Percentiles rank a stretch among this genome's conserved stretches.
Conservation (phyloP, 2,113 vertebrate genomes). For the Protobothrops mucrosquamatus region DNA sequence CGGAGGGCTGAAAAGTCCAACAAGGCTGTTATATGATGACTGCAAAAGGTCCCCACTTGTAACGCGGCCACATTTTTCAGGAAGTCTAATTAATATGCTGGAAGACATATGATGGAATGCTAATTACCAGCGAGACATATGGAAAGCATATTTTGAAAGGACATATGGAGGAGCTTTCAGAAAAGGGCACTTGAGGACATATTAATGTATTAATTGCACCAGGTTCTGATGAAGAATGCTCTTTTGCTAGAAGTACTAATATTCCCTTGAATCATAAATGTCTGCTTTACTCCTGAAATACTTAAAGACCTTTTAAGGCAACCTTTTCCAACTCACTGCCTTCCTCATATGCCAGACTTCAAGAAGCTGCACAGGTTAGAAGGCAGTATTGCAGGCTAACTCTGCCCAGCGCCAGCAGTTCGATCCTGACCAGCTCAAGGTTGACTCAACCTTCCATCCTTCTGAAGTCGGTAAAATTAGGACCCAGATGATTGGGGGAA, state of each 20-base stretch:
- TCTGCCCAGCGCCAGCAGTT: too few species aligned
- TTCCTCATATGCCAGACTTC: not conserved
- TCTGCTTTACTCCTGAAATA: constrained; percentile 24
- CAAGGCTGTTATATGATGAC: constrained; percentile 20
- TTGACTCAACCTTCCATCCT: too few species aligned
- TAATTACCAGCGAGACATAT: constrained; percentile 67
- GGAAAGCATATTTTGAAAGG: constrained; percentile 65
- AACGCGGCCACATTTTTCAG: constrained; percentile 59
- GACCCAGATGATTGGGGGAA: too few species aligned
- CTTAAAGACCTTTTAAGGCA: not conserved
- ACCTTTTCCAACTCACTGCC: not conserved
- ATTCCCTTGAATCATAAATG: constrained; percentile 47
- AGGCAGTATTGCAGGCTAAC: not conserved
- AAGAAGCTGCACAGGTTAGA: not conserved
- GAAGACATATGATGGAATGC: constrained; percentile 65
- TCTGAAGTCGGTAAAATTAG: too few species aligned
- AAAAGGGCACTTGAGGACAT: constrained; percentile 65
- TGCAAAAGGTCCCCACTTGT: constrained; percentile 51
- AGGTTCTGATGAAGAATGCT: constrained; percentile 62
- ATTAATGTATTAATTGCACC: constrained; percentile 65
- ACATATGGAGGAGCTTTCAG: constrained; percentile 69
- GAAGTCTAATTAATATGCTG: constrained; percentile 62
- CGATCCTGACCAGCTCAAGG: too few species aligned
- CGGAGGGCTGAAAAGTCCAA: constrained; percentile 3
- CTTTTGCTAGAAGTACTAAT: constrained; percentile 52